Conservation (phyloP, 1,140 invertebrate species). For the Megathymus violae region DNA sequence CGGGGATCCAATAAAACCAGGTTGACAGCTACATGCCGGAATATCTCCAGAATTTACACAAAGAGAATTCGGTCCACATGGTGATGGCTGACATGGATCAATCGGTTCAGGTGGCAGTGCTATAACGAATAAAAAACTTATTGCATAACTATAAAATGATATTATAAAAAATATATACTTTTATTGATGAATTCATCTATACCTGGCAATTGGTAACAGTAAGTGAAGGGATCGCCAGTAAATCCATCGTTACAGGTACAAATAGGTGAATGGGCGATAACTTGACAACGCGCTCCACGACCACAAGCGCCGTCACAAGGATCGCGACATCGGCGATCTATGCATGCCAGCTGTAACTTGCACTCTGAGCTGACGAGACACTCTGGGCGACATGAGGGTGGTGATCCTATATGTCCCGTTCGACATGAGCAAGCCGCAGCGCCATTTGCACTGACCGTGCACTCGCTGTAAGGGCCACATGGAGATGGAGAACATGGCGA, state of each 20-base stretch:
- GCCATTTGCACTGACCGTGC: slow-evolving; percentile 85
- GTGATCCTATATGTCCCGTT: slow-evolving; percentile 88
- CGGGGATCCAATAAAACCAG: slow-evolving; percentile 90
- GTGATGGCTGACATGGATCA: slow-evolving; percentile 89
- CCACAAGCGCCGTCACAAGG: slow-evolving; percentile 91
- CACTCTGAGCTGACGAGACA: slow-evolving; percentile 89
- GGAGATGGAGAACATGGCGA: slow-evolving; percentile 90
- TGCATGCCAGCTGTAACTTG: slow-evolving; percentile 85
- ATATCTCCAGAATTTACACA: slow-evolving; percentile 88
- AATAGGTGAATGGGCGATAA: slow-evolving; percentile 92
- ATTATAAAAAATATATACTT: slow-evolving; percentile 2
- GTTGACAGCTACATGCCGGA: slow-evolving; percentile 90
- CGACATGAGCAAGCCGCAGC: slow-evolving; percentile 89
- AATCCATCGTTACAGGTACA: slow-evolving; percentile 90
- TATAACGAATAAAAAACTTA: slow-evolving; percentile 41
- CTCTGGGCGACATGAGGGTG: slow-evolving; percentile 88
- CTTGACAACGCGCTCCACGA: slow-evolving; percentile 90
- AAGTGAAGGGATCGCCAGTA: slow-evolving; percentile 92
- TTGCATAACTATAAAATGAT: not conserved
- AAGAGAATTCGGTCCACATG: slow-evolving; percentile 92
- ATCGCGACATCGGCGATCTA: slow-evolving; percentile 86
- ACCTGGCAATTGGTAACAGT: slow-evolving; percentile 86
- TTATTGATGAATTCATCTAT: slow-evolving; percentile 16
- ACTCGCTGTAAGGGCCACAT: slow-evolving; percentile 90
- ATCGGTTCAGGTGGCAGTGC: slow-evolving; percentile 49